These are phyloP conservation scores for Pantherophis guttatus DNA, from an alignment of 2,113 vertebrate species.

Conservation along the genomic window DNA sequence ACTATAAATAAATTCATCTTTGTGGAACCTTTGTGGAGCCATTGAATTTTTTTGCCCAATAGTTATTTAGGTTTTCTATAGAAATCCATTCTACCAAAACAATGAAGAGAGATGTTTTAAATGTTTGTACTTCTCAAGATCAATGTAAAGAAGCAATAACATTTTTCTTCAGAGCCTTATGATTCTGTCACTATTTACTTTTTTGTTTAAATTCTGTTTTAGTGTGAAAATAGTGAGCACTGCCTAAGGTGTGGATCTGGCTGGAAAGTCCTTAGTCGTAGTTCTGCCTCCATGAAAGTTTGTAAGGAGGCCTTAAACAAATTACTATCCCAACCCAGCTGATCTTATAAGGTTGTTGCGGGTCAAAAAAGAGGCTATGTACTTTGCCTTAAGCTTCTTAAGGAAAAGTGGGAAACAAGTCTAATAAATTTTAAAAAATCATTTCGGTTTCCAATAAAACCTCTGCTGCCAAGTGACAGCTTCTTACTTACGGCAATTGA, in stretches of 20 bases:
- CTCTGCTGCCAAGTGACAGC: neutral
- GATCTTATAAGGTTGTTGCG: neutral
- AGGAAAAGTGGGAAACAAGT: neutral
- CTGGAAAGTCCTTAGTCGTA: neutral
- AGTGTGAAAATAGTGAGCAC: neutral
- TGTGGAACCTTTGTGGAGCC: neutral
- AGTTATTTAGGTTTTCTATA: neutral
- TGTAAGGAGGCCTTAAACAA: neutral
- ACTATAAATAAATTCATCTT: neutral
- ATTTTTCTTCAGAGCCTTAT: neutral
- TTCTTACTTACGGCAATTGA: conserved; percentile 88
- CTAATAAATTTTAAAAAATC: neutral
- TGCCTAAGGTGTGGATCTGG: neutral
- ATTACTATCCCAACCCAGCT: neutral
- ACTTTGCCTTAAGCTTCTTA: neutral
- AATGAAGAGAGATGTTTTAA: neutral
- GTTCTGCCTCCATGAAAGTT: neutral
- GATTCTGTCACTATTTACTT: neutral
- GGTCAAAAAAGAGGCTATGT: neutral
- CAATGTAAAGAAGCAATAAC: neutral
- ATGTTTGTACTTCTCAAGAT: neutral
- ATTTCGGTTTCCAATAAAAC: neutral
- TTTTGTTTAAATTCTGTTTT: neutral
- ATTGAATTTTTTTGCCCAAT: neutral
- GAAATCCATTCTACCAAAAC: neutral